These are phyloP conservation scores for Gnathonemus echidnorhynchus DNA, from an alignment of 2,113 vertebrate genomes.

Conservation along the genomic window DNA sequence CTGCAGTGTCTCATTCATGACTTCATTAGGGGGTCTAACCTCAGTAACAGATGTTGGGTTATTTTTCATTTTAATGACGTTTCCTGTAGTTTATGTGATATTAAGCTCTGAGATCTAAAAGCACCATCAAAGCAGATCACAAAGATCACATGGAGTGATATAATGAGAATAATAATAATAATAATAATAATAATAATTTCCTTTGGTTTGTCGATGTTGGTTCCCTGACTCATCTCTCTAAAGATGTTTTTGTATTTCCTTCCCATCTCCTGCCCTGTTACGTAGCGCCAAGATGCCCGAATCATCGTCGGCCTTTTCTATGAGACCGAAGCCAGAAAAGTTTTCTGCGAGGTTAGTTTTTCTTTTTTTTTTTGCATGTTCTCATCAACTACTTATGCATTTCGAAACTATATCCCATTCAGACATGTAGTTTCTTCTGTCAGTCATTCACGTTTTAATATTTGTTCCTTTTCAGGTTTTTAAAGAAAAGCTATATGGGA, in stretches of 20 bases:
- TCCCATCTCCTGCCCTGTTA: not conserved
- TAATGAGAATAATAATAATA: not conserved
- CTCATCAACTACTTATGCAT: not conserved
- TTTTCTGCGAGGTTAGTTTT: constrained; percentile 84
- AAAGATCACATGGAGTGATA: not conserved
- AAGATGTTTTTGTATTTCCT: not conserved
- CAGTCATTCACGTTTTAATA: not conserved
- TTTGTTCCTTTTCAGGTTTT: constrained; percentile 66
- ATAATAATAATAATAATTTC: not conserved
- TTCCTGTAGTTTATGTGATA: not conserved
- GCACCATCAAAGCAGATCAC: not conserved
- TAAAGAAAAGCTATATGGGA: constrained; percentile 91
- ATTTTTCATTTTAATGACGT: not conserved
- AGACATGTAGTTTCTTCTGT: not conserved
- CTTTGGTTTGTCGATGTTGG: not conserved
- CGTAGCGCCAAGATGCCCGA: constrained; percentile 85
- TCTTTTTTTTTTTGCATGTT: constrained; percentile 6
- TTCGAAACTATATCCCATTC: not conserved
- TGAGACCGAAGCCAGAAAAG: constrained; percentile 89
- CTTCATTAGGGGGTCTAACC: not conserved
- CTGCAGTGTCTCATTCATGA: not conserved
- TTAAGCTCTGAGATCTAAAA: not conserved
- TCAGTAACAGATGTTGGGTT: not conserved
- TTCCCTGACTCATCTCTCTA: not conserved
- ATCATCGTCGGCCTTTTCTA: constrained; percentile 96